Percentiles rank a stretch among this genome's conserved stretches.
phyloP scores from a whole-genome alignment of 2,797 vertebrate species.

The Cynodonichthys magdalenae region DNA sequence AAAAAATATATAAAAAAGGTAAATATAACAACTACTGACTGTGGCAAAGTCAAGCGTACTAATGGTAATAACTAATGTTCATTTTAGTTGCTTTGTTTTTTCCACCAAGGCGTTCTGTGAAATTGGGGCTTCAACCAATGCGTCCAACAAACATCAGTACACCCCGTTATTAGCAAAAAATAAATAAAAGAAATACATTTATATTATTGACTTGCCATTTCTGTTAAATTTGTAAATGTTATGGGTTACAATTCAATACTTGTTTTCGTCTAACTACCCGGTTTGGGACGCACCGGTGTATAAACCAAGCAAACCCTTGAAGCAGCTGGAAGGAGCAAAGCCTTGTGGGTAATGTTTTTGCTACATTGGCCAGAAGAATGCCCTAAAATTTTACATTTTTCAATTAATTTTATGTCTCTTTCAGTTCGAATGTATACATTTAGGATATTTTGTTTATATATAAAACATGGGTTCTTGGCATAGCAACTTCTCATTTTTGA shows the following conservation, averaged over 20 bases:
- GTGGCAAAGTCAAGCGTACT: not conserved
- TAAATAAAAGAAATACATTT: too few relatives aligned
- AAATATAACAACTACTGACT: not conserved
- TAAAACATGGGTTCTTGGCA: too few relatives aligned
- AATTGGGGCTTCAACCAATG: not conserved
- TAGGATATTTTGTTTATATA: too few relatives aligned
- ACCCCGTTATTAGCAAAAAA: too few relatives aligned
- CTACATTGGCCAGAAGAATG: too few relatives aligned
- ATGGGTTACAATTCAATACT: rapidly evolving
- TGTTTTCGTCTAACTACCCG: rapidly evolving
- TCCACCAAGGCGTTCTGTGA: not conserved
- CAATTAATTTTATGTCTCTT: too few relatives aligned
- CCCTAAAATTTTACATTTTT: too few relatives aligned
- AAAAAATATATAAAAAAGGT: too few relatives aligned
- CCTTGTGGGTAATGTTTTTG: slow-evolving; percentile 58
- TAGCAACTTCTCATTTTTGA: too few relatives aligned
- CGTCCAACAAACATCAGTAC: not conserved
- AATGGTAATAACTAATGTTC: not conserved
- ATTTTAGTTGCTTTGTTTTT: not conserved
- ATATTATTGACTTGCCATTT: not conserved
- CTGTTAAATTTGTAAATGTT: too few relatives aligned
- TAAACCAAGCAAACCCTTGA: not conserved
- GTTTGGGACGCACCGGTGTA: not conserved
- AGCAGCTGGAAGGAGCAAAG: slow-evolving; percentile 46
- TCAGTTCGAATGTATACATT: too few relatives aligned